Percentiles rank a stretch among this genome's conserved stretches.
These are phyloP conservation scores for Rhagologus leucostigma DNA, from an alignment of 2,113 vertebrate genomes.

Conservation along the genomic window DNA sequence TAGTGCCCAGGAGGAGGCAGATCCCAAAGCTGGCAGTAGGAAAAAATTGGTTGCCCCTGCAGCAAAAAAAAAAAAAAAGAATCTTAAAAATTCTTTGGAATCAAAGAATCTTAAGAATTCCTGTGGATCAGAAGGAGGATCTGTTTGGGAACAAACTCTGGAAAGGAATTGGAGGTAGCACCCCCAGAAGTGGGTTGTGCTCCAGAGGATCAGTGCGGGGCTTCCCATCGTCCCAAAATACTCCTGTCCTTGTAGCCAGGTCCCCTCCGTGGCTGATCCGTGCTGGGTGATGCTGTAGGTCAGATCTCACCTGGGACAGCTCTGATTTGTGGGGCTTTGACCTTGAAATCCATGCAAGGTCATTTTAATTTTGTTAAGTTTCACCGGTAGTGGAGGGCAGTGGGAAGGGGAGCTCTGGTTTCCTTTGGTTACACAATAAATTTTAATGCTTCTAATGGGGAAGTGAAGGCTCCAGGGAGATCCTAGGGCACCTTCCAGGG, in stretches of 20 bases:
- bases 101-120: not conserved
- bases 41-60: not conserved
- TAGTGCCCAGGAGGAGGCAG: not conserved
- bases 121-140: not conserved
- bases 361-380: not conserved
- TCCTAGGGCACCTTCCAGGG: not conserved
- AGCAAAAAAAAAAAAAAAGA: not conserved
- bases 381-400: not conserved
- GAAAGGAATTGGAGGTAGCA: rapidly evolving
- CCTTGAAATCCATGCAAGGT: not conserved
- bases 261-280: rapidly evolving
- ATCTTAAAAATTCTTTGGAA: not conserved
- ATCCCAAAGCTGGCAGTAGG: not conserved
- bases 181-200: not conserved
- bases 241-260: not conserved
- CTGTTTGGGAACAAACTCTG: not conserved
- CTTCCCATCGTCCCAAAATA: not conserved
- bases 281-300: not conserved
- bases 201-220: not conserved
- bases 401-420: not conserved
- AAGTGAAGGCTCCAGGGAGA: not conserved
- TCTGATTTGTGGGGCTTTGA: not conserved
- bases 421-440: not conserved
- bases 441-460: not conserved
- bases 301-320: not conserved